These are phyloP conservation scores for Furcifer pardalis DNA, from an alignment of 2,797 vertebrate genomes.

Conservation along the genomic window DNA sequence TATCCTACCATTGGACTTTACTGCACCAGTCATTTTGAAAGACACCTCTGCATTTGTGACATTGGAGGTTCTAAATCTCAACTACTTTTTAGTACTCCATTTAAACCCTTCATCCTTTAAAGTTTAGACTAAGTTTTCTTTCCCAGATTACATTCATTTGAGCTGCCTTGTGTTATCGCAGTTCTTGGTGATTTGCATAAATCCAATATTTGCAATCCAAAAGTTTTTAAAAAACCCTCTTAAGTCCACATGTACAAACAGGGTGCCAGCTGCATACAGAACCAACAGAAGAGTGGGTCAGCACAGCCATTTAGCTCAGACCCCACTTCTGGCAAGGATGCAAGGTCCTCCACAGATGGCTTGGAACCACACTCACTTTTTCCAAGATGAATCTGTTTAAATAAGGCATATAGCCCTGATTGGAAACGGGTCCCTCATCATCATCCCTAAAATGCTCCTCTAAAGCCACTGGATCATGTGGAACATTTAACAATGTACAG, in stretches of 20 bases:
- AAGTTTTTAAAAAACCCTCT: background rate
- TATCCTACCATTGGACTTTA: background rate
- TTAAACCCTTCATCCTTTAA: background rate
- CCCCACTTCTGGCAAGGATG: no score
- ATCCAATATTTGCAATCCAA: background rate
- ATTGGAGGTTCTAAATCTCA: background rate
- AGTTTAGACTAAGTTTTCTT: background rate
- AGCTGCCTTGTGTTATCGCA: background rate
- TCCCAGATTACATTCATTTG: background rate
- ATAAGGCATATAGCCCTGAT: constrained; percentile 99
- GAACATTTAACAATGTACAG: constrained; percentile 93
- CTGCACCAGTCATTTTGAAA: background rate
- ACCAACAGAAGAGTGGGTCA: no score
- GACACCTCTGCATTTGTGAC: no score
- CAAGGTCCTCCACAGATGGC: no score
- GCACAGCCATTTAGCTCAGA: no score
- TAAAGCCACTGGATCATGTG: constrained; percentile 93
- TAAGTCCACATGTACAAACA: background rate
- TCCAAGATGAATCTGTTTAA: constrained; percentile 97
- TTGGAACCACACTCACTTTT: constrained; percentile 82
- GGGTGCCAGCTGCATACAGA: background rate
- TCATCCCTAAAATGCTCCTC: constrained; percentile 98
- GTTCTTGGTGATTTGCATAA: background rate
- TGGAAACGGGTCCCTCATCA: constrained; percentile 96
- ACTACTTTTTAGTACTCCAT: background rate